These are phyloP conservation scores for Terebella lapidaria DNA, from an alignment of 2,888 invertebrate species.

Conservation along the genomic window DNA sequence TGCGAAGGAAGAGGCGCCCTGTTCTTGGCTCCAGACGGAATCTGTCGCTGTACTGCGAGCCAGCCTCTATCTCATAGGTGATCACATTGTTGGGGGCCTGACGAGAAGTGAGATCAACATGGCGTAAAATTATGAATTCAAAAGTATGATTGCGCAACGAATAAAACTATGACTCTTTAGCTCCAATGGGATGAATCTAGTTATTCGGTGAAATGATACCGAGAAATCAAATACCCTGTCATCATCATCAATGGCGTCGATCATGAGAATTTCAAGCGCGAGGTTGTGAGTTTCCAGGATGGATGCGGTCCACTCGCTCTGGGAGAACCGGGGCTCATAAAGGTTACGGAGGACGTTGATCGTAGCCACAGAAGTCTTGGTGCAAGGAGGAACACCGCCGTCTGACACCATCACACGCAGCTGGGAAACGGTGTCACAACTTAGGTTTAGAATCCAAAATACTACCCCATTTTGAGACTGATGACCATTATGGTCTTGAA, in stretches of 20 bases:
- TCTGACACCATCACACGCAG: conserved; percentile 21
- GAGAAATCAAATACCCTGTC: too few species aligned
- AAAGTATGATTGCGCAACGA: too few species aligned
- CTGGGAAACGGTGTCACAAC: conserved; percentile 8
- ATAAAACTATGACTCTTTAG: too few species aligned
- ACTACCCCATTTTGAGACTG: too few species aligned
- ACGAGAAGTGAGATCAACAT: too few species aligned
- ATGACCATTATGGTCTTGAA: too few species aligned
- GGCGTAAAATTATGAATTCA: too few species aligned
- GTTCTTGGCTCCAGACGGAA: conserved; percentile 78
- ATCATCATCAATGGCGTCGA: conserved; percentile 20
- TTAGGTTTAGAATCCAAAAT: too few species aligned
- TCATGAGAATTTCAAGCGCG: conserved; percentile 20
- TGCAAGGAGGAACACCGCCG: conserved; percentile 27
- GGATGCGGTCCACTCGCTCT: conserved; percentile 77
- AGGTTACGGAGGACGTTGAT: conserved; percentile 39
- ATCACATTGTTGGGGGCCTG: conserved; percentile 21
- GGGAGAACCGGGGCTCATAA: conserved; percentile 72
- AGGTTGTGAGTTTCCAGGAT: conserved; percentile 69
- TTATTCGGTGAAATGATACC: too few species aligned
- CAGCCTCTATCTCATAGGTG: conserved; percentile 16
- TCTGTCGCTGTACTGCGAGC: conserved; percentile 15
- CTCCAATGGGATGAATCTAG: too few species aligned
- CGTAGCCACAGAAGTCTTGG: conserved; percentile 29
- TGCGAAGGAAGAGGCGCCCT: conserved; percentile 69